These are phyloP conservation scores for Periophthalmus modestus DNA, from an alignment of 2,113 vertebrate species.

Conservation along the genomic window DNA sequence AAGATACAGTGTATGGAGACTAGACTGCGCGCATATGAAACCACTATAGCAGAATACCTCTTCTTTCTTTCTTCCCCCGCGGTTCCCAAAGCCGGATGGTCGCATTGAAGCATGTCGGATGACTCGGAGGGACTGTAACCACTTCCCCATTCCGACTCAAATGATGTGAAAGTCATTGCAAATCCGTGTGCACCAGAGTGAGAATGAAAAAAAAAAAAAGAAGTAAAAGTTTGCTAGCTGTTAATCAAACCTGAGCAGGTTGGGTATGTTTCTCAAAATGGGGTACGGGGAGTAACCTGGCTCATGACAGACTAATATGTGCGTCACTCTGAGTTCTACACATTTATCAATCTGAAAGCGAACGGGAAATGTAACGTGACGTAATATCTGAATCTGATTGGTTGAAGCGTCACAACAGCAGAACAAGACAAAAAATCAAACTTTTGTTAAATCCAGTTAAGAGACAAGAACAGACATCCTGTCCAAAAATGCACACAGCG, in stretches of 20 bases:
- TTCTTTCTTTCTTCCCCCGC: conserved; percentile 37
- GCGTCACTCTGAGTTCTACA: no score
- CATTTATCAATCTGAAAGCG: no score
- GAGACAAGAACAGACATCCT: no score
- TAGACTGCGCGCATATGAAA: conserved; percentile 28
- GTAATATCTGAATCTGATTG: no score
- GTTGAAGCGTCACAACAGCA: no score
- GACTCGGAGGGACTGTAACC: conserved; percentile 61
- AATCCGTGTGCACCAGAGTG: conserved; percentile 58
- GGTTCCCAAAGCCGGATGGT: conserved; percentile 59
- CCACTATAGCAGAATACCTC: conserved; percentile 43
- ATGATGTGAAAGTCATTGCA: conserved; percentile 73
- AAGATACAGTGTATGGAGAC: conserved; percentile 21
- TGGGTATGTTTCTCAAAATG: no score
- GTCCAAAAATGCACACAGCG: no score
- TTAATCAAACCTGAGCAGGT: background rate
- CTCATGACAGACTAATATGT: no score
- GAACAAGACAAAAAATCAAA: no score
- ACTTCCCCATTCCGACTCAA: conserved; percentile 70
- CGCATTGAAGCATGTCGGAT: conserved; percentile 66
- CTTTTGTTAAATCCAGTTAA: no score
- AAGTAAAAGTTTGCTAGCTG: conserved; percentile 42
- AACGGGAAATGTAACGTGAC: no score
- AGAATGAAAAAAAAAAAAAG: conserved; percentile 19
- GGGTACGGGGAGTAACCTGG: no score